phyloP scores from a whole-genome alignment of 1,140 invertebrate species.

The Micrasema longulum region DNA sequence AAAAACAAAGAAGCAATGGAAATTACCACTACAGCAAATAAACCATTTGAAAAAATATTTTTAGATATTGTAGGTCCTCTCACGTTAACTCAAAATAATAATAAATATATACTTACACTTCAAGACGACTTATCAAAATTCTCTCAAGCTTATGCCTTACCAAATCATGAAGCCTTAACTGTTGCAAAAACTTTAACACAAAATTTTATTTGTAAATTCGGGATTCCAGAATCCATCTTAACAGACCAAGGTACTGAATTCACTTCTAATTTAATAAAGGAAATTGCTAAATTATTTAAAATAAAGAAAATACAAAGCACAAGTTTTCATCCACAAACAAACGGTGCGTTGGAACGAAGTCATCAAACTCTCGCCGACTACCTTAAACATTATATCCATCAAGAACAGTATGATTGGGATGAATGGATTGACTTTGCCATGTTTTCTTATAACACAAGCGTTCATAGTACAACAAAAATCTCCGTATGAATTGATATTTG shows the following conservation, averaged over 20 bases:
- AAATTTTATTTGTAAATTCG: too few species aligned
- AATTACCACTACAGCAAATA: conserved; percentile 56
- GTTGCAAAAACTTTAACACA: too few species aligned
- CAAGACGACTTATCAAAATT: too few species aligned
- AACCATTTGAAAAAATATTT: conserved; percentile 52
- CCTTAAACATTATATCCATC: too few species aligned
- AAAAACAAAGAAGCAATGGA: conserved; percentile 51
- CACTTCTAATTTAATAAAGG: conserved; percentile 58
- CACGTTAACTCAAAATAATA: conserved; percentile 47
- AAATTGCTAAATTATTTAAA: conserved; percentile 45
- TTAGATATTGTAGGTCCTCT: conserved; percentile 58
- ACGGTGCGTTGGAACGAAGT: conserved; percentile 57
- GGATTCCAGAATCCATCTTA: conserved; percentile 57
- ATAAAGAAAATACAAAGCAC: conserved; percentile 43
- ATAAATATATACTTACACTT: too few species aligned
- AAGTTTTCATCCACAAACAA: conserved; percentile 53
- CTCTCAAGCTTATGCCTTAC: too few species aligned
- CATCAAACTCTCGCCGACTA: conserved; percentile 59
- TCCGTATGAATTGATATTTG: conserved; percentile 63
- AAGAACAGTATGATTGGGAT: conserved; percentile 59
- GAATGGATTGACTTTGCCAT: conserved; percentile 56
- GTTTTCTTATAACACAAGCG: conserved; percentile 45
- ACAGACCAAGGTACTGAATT: conserved; percentile 58
- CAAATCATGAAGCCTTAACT: too few species aligned
- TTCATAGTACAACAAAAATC: conserved; percentile 58